Evolutionary conservation across 2,113 vertebrate species (phyloP), one percentile per base, ranked within the genome.

Genomic region (Centropus bengalensis): DNA sequence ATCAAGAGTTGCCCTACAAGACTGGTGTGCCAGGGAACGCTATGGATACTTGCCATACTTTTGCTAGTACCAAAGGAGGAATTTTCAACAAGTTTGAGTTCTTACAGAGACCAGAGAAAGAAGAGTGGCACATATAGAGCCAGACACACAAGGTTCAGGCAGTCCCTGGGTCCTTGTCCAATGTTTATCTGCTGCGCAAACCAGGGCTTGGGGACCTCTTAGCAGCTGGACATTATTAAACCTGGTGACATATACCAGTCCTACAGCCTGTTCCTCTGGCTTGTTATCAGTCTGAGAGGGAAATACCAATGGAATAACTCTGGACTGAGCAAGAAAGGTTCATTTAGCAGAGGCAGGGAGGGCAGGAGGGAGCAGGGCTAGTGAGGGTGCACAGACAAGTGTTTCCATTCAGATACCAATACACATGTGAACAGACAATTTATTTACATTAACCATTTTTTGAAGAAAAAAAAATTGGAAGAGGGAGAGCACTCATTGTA

Each of bases 381-480:
- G 59, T 44, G 44, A 44, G 76, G 76, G 83, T 6, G 6, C 40
- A 58, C 4, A 17, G 92, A 96, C 91, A 96, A 97, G 89, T 71
- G 94, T 80, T 96, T 91, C 94, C 69, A 96, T 96, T 94, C 91
- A 95, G 79, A 86, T 93, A 58, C 92, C 88, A 93, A 89, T 86
- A 92, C 77, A 77, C 59, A 62, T 4, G 60, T 58, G 92, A 94
- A 69, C 66, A 69, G 94, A 94, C 75, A 96, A 95, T 92, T 95
- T 96, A 95, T 95, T 97, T 97, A 96, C 93, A 77, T 91, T 90
- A 95, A 81, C 79, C 67, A 63, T 74, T 95, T 95, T 93, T 2
- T 88, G 84, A 36, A 36, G 82, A 94, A 96, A 59, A 92, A 89
- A 74, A 89, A 93, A 60, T 32, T 40, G 68, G 64, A 93, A 87